Evolutionary conservation across 2,113 vertebrate species (phyloP).

Genomic region (Sterrhoptilus dennistouni): DNA sequence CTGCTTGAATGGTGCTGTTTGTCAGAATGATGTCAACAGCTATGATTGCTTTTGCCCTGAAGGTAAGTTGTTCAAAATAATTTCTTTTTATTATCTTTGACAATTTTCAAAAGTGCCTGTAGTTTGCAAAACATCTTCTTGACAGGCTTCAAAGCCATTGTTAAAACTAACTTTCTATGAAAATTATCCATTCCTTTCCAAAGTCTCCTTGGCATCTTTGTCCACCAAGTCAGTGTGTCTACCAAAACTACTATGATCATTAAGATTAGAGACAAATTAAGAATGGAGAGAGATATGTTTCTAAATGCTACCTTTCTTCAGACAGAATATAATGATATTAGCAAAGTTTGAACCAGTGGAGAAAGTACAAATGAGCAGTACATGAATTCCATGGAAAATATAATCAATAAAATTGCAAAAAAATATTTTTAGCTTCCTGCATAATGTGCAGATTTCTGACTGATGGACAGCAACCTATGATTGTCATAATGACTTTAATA

Average conservation of each 20-base stretch:
- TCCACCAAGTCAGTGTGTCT: not conserved
- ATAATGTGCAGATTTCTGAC: not conserved
- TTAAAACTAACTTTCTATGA: not conserved
- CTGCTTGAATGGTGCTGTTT: conserved; percentile 77
- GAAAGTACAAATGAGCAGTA: not conserved
- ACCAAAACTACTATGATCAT: not conserved
- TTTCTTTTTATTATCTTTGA: conserved; percentile 58
- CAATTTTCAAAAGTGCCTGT: conserved; percentile 17
- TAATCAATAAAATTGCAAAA: not conserved
- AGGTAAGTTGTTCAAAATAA: conserved; percentile 68
- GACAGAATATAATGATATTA: not conserved
- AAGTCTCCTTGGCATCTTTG: conserved; percentile 23
- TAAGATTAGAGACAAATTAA: not conserved
- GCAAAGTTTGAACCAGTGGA: not conserved
- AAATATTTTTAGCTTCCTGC: not conserved
- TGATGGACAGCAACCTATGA: not conserved
- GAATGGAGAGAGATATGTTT: not conserved
- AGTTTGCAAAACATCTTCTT: not conserved
- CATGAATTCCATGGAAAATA: not conserved
- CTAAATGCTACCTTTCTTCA: not conserved
- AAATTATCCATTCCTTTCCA: not conserved
- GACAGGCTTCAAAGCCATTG: conserved; percentile 10
- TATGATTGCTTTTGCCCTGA: conserved; percentile 78
- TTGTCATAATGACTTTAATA: not conserved
- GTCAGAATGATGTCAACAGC: conserved; percentile 70